A percentile compares a stretch with the other conserved stretches of the same genome.
These are phyloP conservation scores for Chascanopsetta lugubris DNA, from an alignment of 2,113 vertebrate genomes.

Conservation along the genomic window DNA sequence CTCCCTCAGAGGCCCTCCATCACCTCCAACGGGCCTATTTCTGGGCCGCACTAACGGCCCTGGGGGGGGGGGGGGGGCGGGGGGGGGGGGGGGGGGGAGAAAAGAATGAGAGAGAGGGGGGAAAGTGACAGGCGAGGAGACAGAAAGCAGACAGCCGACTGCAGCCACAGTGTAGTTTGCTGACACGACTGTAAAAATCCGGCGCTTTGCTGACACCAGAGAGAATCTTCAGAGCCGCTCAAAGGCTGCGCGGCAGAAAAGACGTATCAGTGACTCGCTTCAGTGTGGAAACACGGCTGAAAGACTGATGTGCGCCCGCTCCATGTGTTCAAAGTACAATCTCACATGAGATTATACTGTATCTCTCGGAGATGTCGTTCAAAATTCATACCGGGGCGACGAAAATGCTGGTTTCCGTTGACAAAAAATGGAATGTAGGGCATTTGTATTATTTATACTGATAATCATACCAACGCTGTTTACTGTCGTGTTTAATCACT, in stretches of 20 bases:
- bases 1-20: constrained; percentile 65
- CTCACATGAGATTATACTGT: not conserved
- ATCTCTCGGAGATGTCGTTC: too few relatives aligned
- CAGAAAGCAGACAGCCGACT: constrained; percentile 13
- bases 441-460: too few relatives aligned
- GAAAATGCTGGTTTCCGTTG: too few relatives aligned
- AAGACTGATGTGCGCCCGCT: not conserved
- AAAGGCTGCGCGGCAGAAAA: not conserved
- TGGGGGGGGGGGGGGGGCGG: constrained; percentile 17
- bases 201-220: constrained; percentile 23
- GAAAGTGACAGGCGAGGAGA: constrained; percentile 31
- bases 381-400: too few relatives aligned
- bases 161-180: constrained; percentile 16
- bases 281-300: constrained; percentile 1
- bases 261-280: constrained; percentile 6
- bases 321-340: not conserved
- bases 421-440: too few relatives aligned
- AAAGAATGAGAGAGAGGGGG: constrained; percentile 31
- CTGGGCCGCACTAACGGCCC: constrained; percentile 54
- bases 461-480: too few relatives aligned
- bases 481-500: too few relatives aligned
- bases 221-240: constrained; percentile 23
- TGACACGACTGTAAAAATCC: constrained; percentile 30
- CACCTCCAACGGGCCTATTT: constrained; percentile 69
- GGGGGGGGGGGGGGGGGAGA: not conserved